A percentile compares a stretch with the other conserved stretches of the same genome.
Conservation (phyloP, 2,113 vertebrate species). For the Ctenodactylus gundi region DNA sequence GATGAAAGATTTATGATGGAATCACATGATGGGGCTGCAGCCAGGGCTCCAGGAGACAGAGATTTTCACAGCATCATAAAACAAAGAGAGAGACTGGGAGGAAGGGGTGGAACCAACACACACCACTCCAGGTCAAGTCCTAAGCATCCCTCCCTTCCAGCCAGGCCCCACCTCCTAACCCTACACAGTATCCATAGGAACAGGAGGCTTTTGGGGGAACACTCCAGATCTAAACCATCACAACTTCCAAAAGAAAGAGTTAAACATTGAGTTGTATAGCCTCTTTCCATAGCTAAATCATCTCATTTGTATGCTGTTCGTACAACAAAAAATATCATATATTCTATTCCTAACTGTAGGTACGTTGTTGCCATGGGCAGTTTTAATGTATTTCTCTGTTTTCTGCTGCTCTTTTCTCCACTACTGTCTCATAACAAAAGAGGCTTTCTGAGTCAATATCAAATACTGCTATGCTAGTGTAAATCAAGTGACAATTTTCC, state of each 20-base stretch:
- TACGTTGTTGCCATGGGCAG: neutral
- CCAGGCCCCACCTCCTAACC: no score
- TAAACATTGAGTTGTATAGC: conserved; percentile 12
- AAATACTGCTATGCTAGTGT: neutral
- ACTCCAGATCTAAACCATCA: no score
- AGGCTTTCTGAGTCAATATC: neutral
- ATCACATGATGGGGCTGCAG: no score
- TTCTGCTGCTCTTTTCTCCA: neutral
- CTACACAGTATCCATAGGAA: no score
- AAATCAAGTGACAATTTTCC: conserved; percentile 41
- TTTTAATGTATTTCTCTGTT: neutral
- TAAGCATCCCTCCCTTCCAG: no score
- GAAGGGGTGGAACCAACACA: no score
- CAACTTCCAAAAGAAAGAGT: neutral
- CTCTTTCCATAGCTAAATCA: conserved; percentile 13
- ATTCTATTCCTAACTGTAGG: neutral
- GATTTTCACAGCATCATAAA: no score
- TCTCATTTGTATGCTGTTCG: neutral
- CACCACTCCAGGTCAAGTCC: no score
- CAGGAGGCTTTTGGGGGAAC: no score
- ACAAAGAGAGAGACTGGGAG: no score
- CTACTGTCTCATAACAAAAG: neutral
- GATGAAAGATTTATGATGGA: no score
- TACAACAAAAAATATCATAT: neutral
- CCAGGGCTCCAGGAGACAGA: no score